Evolutionary conservation across 37 sponge, comb jelly and placozoan species (phyloP), one percentile per base, ranked within the genome.

Genomic region (Aplysina aerophoba): DNA sequence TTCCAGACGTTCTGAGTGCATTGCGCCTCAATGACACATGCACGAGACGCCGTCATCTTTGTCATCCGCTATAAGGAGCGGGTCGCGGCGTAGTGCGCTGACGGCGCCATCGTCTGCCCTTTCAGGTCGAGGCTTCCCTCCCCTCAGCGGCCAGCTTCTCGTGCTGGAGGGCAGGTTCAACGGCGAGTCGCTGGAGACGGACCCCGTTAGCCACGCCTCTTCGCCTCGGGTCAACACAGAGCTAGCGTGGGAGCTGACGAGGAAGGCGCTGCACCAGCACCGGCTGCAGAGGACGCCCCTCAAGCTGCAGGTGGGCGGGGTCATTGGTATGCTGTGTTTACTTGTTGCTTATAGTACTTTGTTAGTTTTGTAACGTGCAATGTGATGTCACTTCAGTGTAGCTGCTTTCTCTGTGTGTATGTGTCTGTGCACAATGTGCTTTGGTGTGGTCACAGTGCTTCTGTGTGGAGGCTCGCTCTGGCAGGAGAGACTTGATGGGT

Each of bases 221-320:
- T 35, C 69, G 3, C 87, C 90, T 3, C 56, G 86, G 15, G 57
- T 95, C 54, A 89, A 84, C 78, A 91, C 92, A 19, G 98, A 98
- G 78, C 84, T 98, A 35, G 97, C 95, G 34, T 98, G 98, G 98
- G 96, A 96, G 81, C 78, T 94, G 80, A 77, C 81, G 57, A 85
- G 63, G 60, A 88, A 91, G 60, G 64, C 85, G 16, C 83, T 94
- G n/a, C 92, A 94, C 39, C 96, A 96, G 36, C 96, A 98, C 90
- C 85, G 84, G 17, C 88, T 98, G 40, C 93, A 98, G 64, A 71
- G 97, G 36, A 98, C 98, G 0, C 98, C 98, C 1, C 68, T 98
- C 24, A 98, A 96, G 74, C 88, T 98, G n/a, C 88, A 87, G 86
- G 95, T 94, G 37, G 22, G 92, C 14, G 78, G 17, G 0, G 27